Evolutionary conservation across 2,888 invertebrate species (phyloP), one percentile per base, ranked within the genome.

Genomic region (Spilarctia lutea): DNA sequence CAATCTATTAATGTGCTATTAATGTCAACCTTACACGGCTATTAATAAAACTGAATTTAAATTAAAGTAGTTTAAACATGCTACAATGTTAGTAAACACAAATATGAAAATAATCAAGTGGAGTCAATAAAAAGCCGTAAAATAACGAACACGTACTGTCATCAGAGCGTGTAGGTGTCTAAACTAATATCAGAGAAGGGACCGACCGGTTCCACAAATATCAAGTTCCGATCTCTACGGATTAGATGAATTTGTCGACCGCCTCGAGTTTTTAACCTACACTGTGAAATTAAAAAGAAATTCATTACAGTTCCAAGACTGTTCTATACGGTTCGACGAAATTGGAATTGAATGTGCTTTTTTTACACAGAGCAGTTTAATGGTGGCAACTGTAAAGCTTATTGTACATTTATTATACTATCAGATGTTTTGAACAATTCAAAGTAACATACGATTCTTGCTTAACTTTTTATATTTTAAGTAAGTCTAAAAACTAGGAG

Each of bases 171-270:
- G 85, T 87, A 85, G 87, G 86, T 87, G 84, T 84, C 78, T 82
- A 81, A 80, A 83, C 81, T 82, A 83, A 83, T 87, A 85, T 82
- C 79, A 75, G 72, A 45, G 45, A 68, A 68, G 73, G 79, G 85
- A 83, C 83, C 81, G 82, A 90, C 91, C 89, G 89, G 90, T 90
- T 89, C 81, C 77, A 83, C 76, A 81, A 78, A 85, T 85, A 85
- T 83, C 81, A 72, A 70, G 74, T 72, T 77, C 78, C 76, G 68
- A 83, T 81, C 82, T 78, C 76, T 71, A 71, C 71, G 77, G 77
- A 80, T 79, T 77, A 84, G 65, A 81, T 70, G 82, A 82, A 77
- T 80, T 81, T 85, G 78, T 84, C 76, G 75, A 71, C 16, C 74
- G 33, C 20, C 74, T 65, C 48, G 18, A 68, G 66, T 81, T 83